Conservation (phyloP, 2,797 vertebrate genomes). For the Hylomyscus alleni region DNA sequence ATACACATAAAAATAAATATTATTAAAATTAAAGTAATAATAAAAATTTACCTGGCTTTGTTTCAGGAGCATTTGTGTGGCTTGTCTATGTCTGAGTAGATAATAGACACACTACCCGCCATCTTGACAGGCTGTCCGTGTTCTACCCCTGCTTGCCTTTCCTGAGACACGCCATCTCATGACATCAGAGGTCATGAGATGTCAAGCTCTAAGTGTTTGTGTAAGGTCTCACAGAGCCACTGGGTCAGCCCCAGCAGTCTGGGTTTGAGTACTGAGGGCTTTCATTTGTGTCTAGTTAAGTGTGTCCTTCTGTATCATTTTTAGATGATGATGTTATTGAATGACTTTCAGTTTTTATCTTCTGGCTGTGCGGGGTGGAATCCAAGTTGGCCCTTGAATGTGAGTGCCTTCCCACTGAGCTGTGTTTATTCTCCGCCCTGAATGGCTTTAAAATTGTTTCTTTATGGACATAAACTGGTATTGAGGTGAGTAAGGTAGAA, state of each 20-base stretch:
- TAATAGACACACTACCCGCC: not conserved
- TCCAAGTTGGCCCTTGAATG: not conserved
- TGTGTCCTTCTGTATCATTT: not conserved
- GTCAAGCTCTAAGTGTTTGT: not conserved
- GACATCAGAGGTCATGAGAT: not conserved
- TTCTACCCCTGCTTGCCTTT: not conserved
- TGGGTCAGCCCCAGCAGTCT: not conserved
- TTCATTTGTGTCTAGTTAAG: not conserved
- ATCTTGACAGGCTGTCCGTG: too few species aligned
- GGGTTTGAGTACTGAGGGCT: not conserved
- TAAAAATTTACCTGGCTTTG: not conserved
- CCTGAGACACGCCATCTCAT: not conserved
- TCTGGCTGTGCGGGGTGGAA: not conserved
- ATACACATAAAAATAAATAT: not conserved
- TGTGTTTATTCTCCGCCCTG: not conserved
- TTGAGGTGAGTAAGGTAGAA: slow-evolving; percentile 44
- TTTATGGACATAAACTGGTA: not conserved
- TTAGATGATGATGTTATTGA: slow-evolving; percentile 10
- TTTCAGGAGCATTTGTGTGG: not conserved
- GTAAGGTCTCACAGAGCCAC: not conserved
- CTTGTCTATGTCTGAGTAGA: not conserved
- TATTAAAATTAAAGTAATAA: not conserved
- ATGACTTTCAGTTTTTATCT: slow-evolving; percentile 23
- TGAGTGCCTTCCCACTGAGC: not conserved
- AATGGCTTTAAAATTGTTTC: not conserved